Evolutionary conservation across 2,113 vertebrate species (phyloP), one percentile per base, ranked within the genome.

Genomic region (Acinonyx jubatus): DNA sequence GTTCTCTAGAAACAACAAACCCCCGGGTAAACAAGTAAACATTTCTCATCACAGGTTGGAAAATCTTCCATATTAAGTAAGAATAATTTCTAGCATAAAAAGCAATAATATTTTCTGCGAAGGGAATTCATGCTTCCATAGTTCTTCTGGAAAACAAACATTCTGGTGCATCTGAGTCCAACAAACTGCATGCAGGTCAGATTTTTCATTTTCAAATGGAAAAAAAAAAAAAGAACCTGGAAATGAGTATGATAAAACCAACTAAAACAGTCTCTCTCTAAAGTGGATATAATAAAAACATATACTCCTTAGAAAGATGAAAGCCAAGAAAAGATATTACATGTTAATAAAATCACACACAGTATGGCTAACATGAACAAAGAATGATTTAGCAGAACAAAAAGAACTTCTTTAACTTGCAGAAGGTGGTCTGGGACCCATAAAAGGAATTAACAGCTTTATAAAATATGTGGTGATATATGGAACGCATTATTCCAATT

Each of bases 201-300:
- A 91, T 76, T 36, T 91, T 96, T 84, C 63, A 65, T 83, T 96
- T 94, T 69, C n/a, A 83, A 84, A 79, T 89, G 10, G 68, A 91
- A 94, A 89, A 65, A 90, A 66, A 91, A 95, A 89, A 78, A 90
- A 66, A 36, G 2, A 89, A 83, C 9, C 4, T 38, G 31, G 14
- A 87, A 79, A 94, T 36, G 27, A 29, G 33, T 73, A 33, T 86
- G 57, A 73, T 84, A 78, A 84, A 90, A 89, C 78, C 14, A 95
- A 81, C 33, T 50, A 88, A 27, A 87, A 91, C 1, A 82, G 15
- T 78, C 6, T 89, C 16, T 86, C 57, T 86, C 45, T 69, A 29
- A 48, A 38, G 4, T 45, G n/a, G 55, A 41, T 69, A 90, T 45
- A 96, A 94, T 84, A 61, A 90, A 61, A 80, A 52, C 16, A 80